phyloP scores from a whole-genome alignment of 2,797 vertebrate genomes.

The Sylvilagus floridanus region DNA sequence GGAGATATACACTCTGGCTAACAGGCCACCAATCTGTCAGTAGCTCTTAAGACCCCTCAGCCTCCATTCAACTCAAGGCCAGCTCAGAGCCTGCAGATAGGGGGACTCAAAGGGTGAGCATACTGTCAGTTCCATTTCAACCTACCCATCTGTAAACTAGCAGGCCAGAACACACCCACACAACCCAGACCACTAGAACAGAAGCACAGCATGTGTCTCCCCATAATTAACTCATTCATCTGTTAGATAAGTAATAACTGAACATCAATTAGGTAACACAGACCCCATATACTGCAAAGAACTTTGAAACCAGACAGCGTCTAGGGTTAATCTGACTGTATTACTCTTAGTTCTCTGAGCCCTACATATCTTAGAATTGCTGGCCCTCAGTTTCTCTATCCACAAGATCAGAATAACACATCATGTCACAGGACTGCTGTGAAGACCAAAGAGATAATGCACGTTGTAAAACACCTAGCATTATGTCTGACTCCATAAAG shows the following conservation, averaged over 20 bases:
- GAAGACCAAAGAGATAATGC: background rate
- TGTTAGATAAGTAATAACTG: slow-evolving; percentile 10
- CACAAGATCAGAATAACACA: background rate
- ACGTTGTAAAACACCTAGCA: background rate
- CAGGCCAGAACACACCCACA: background rate
- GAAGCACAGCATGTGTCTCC: background rate
- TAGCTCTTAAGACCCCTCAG: slow-evolving; percentile 47
- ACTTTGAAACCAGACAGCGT: background rate
- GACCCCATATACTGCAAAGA: background rate
- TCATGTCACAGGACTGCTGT: background rate
- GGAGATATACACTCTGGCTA: slow-evolving; percentile 39
- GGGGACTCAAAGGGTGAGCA: background rate
- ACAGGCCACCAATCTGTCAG: slow-evolving; percentile 69
- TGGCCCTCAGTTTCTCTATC: slow-evolving; percentile 28
- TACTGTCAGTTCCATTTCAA: slow-evolving; percentile 46
- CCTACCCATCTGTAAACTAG: background rate
- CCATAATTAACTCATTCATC: background rate
- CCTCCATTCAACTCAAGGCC: background rate
- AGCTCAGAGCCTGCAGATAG: background rate
- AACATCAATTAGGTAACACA: background rate
- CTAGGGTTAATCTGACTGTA: background rate
- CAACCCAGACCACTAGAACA: background rate
- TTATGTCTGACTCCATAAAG: background rate
- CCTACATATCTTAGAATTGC: background rate
- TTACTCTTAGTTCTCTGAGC: background rate